Conservation (phyloP, 2,797 vertebrate species). For the Cetoscarus ocellatus region DNA sequence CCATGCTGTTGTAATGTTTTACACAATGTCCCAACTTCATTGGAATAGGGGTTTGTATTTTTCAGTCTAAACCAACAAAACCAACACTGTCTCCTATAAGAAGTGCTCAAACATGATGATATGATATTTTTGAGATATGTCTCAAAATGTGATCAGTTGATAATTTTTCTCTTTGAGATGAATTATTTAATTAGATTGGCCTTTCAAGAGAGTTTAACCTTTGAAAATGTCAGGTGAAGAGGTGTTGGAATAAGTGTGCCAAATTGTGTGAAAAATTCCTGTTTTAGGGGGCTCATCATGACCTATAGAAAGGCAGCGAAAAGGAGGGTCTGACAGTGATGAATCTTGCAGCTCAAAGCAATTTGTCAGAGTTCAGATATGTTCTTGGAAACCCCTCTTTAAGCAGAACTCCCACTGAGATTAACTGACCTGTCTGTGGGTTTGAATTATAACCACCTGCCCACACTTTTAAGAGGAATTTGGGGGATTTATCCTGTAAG, state of each 20-base stretch:
- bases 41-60: too few species aligned
- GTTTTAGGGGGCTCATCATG: constrained; percentile 66
- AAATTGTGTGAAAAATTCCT: constrained; percentile 66
- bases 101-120: constrained; percentile 46
- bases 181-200: constrained; percentile 81
- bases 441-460: constrained; percentile 27
- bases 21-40: too few species aligned
- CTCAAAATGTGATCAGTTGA: constrained; percentile 66
- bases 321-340: constrained; percentile 73
- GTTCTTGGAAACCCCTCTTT: constrained; percentile 53
- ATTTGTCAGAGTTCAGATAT: constrained; percentile 68
- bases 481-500: constrained; percentile 7
- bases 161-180: constrained; percentile 63
- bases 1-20: too few species aligned
- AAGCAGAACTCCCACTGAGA: constrained; percentile 43
- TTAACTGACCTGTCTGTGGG: constrained; percentile 31
- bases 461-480: constrained; percentile 14
- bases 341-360: constrained; percentile 63
- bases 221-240: constrained; percentile 83
- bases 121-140: constrained; percentile 58
- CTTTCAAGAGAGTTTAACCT: constrained; percentile 82
- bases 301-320: constrained; percentile 69
- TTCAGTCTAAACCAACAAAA: too few species aligned
- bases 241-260: constrained; percentile 75
- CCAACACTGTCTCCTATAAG: constrained; percentile 20